Base-by-base conservation (phyloP, 2,797 vertebrate genomes). In the Hyperoplus lanceolatus region DNA sequence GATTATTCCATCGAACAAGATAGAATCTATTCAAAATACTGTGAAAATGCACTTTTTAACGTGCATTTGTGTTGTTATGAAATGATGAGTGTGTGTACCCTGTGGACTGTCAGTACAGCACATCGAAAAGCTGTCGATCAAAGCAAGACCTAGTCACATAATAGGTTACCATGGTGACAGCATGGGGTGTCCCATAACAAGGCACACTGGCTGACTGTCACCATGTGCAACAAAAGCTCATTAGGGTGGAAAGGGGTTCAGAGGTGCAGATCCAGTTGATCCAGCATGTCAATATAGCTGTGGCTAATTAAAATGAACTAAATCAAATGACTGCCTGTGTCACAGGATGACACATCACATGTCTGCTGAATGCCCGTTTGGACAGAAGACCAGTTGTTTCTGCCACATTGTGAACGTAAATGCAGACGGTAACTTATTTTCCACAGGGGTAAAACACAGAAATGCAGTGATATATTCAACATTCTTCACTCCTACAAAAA, bases 321-420 rank as follows among this genome's bases (percentile, higher is more conserved):
- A 62, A 81, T 79, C 2, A 0, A 73, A 83, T 83, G 65, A 54
- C 42, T 10, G 60, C 12, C 39, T 6, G 73, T 69, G 80, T 89
- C 88, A 86, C 84, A 78, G 67, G 84, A 86, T 69, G 51, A 61
- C 53, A 48, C 3, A 12, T 91, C 85, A 80, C 87, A 73, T 84
- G 84, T 55, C 51, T 60, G 29, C 29, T 55, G 57, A 63, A 29
- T 53, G 48, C 14, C 5, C 5, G 18, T 36, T 46, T 45, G 8
- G 61, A 73, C 69, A 75, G 55, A 84, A 2, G 38, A 58, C 54
- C 68, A 61, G 41, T 70, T 82, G 81, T 80, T 18, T 43, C 56
- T 70, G 64, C 10, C 38, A 54, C 53, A 70, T 0, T 45, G 56
- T 70, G 51, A 14, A 36, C 39, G 14, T 8, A 43, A 48, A 18